Evolutionary conservation across 2,888 invertebrate genomes (phyloP).

Genomic region (Exephanes ischioxanthus): DNA sequence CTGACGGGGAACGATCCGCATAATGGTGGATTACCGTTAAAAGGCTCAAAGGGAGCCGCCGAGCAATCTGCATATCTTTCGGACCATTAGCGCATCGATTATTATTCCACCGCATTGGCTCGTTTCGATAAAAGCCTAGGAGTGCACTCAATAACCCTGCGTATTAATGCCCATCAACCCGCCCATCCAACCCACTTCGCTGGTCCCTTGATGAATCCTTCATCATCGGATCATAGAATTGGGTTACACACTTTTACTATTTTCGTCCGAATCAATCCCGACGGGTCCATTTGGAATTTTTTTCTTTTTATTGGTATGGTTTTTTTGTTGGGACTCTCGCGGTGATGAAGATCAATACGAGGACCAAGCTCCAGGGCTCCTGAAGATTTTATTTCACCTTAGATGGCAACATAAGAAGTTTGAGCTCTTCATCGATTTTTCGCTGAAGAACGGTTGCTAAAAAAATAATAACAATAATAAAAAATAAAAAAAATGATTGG

Average conservation of each 20-base stretch:
- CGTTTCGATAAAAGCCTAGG: slow-evolving; percentile 22
- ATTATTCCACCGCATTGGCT: neutral
- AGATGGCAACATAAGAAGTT: neutral
- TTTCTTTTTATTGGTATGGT: neutral
- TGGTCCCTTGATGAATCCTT: slow-evolving; percentile 6
- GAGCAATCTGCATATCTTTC: slow-evolving; percentile 9
- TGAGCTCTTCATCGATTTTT: neutral
- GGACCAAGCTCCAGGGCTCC: neutral
- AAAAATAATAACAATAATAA: neutral
- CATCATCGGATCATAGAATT: slow-evolving; percentile 7
- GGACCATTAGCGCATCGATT: slow-evolving; percentile 26
- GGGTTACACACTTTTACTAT: neutral
- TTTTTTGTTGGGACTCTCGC: neutral
- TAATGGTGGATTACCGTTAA: neutral
- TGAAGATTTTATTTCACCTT: neutral
- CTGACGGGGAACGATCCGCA: neutral
- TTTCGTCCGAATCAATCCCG: neutral
- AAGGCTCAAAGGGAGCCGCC: neutral
- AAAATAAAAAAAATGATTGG: neutral
- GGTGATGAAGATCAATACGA: neutral
- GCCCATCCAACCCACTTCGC: neutral
- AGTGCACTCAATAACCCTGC: slow-evolving; percentile 1
- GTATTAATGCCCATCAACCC: slow-evolving; percentile 14
- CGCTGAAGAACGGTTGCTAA: neutral
- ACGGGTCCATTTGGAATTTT: neutral